phyloP scores from a whole-genome alignment of 23 tunicate species.

The Botrylloides violaceus region DNA sequence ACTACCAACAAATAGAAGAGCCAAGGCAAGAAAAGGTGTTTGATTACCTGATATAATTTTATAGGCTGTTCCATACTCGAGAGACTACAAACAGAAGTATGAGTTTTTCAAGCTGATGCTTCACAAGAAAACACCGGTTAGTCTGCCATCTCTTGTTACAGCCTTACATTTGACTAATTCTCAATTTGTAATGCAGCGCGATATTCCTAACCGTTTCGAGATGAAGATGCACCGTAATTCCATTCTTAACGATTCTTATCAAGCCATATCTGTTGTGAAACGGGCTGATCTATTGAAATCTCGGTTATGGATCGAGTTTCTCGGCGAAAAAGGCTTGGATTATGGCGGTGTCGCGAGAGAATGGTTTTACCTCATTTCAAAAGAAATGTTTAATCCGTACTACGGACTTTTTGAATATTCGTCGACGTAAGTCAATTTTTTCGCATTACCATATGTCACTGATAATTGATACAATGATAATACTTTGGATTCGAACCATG shows the following conservation, averaged over 20 bases:
- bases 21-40: too few species aligned
- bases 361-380: constrained; percentile 94
- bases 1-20: too few species aligned
- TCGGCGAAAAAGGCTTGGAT: constrained; percentile 82
- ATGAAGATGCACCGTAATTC: constrained; percentile 82
- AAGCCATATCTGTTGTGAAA: constrained; percentile 46
- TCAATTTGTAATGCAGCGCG: too few species aligned
- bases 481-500: too few species aligned
- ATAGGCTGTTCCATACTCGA: constrained; percentile 89
- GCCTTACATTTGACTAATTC: too few species aligned
- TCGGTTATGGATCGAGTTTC: constrained; percentile 92
- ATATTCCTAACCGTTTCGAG: constrained; percentile 92
- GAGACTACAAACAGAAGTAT: constrained; percentile 96
- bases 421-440: constrained; percentile 96
- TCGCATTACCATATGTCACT: too few species aligned
- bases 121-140: constrained; percentile 73
- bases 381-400: constrained; percentile 98
- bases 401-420: constrained; percentile 96
- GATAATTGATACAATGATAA: too few species aligned
- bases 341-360: constrained; percentile 97
- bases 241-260: constrained; percentile 75
- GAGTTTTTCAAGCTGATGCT: constrained; percentile 89
- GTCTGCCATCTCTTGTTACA: too few species aligned
- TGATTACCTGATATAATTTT: too few species aligned
- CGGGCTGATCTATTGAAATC: constrained; percentile 70